Evolutionary conservation across 2,113 vertebrate genomes (phyloP).

Genomic region (Poeciliopsis turrubarensis): DNA sequence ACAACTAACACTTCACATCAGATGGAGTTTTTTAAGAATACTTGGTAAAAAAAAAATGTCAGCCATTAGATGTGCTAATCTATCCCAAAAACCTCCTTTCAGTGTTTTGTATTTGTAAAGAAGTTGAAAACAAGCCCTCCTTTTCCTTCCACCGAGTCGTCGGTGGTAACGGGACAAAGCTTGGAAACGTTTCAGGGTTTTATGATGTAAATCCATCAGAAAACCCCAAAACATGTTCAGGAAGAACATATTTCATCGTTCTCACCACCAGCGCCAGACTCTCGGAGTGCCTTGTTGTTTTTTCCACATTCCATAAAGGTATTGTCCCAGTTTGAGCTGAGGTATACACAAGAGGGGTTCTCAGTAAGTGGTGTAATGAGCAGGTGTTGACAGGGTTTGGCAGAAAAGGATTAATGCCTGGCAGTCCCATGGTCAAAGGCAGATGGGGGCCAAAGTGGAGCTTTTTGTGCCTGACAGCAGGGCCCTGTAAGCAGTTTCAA

Average conservation of each 20-base stretch:
- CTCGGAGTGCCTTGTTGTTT: constrained; percentile 60
- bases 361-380: constrained; percentile 78
- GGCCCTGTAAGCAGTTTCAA: constrained; percentile 26
- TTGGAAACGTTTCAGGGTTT: no score
- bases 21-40: no score
- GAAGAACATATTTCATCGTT: constrained; percentile 36
- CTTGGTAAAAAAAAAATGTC: no score
- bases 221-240: constrained; percentile 13
- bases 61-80: no score
- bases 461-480: constrained; percentile 47
- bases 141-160: no score
- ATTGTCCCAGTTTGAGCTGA: constrained; percentile 65
- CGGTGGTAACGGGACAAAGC: no score
- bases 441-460: constrained; percentile 47
- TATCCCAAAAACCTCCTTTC: no score
- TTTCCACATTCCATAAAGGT: constrained; percentile 66
- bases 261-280: constrained; percentile 48
- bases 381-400: constrained; percentile 85
- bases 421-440: constrained; percentile 66
- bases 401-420: constrained; percentile 84
- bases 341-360: constrained; percentile 59
- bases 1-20: no score
- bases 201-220: not conserved
- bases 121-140: no score
- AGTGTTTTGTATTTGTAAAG: no score